phyloP scores from a whole-genome alignment of 2,113 vertebrate species.

The Shinisaurus crocodilurus region DNA sequence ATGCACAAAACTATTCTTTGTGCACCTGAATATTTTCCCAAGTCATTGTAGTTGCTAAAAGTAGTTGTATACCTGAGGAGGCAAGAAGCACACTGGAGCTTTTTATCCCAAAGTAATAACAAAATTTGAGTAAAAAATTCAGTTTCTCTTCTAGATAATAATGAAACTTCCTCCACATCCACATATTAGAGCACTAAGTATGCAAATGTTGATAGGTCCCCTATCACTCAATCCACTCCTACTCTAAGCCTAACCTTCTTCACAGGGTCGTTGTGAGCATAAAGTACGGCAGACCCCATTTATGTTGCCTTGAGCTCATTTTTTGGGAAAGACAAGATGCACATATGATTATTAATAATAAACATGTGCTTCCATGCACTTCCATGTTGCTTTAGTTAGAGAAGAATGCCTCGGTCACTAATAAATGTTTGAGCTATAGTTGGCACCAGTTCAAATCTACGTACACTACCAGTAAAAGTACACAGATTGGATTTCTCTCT shows the following conservation, averaged over 20 bases:
- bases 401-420: background rate
- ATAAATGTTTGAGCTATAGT: background rate
- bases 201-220: no score
- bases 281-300: background rate
- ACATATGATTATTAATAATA: background rate
- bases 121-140: no score
- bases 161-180: no score
- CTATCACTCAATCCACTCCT: background rate
- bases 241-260: background rate
- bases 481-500: constrained; percentile 4
- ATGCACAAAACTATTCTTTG: no score
- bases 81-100: no score
- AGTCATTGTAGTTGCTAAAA: no score
- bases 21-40: no score
- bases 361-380: background rate
- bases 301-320: background rate
- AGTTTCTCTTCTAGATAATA: no score
- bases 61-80: no score
- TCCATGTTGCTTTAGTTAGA: background rate
- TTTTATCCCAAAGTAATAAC: no score
- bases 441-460: background rate
- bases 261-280: background rate
- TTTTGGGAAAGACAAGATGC: background rate
- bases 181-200: no score
- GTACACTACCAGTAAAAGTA: background rate